Evolutionary conservation across 1,140 invertebrate genomes (phyloP), one percentile per base, ranked within the genome.

Genomic region (Lasioglossum baleicum): DNA sequence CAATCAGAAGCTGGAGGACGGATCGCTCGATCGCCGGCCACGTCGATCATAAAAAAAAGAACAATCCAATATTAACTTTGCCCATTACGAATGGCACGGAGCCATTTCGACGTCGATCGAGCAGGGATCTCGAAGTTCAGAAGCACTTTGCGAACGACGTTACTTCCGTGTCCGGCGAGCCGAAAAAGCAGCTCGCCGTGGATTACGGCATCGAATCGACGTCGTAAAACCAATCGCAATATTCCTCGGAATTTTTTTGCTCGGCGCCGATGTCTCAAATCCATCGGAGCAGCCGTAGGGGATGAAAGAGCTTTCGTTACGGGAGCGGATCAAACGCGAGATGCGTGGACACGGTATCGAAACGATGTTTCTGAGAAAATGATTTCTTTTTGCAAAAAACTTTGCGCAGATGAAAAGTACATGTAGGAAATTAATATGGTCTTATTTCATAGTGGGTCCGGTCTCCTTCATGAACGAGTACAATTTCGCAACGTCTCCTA

Each of bases 61-160:
- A 48, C 44, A 71, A 67, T 63, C 60, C n/a, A 31, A 51, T 51
- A 64, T 64, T 64, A 78, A 78, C 68, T 78, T 78, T 53, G n/a
- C 2, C 69, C 75, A 64, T 78, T 78, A 78, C 60, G 75, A 7
- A 20, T 42, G 22, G 22, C 40, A 44, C n/a, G 10, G 1, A 44
- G 60, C 44, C 48, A 72, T 64, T 78, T 44, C 68, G 20, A 44
- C 75, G 58, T 48, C 42, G 13, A 77, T 63, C 58, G 40, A 48
- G 15, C 56, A 42, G 40, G 58, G 20, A 31, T 72, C 68, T n/a
- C 60, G 22, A n/a, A 17, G 42, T 53, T 72, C 17, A 11, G 13
- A 78, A 78, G 56, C 22, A 61, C 44, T 72, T 78, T 51, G 11
- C 58, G 13, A 78, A 72, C 68, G 48, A 44, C 75, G 4, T n/a